These are phyloP conservation scores for Neelides folsomi DNA, from an alignment of 2,888 invertebrate genomes.

Conservation along the genomic window DNA sequence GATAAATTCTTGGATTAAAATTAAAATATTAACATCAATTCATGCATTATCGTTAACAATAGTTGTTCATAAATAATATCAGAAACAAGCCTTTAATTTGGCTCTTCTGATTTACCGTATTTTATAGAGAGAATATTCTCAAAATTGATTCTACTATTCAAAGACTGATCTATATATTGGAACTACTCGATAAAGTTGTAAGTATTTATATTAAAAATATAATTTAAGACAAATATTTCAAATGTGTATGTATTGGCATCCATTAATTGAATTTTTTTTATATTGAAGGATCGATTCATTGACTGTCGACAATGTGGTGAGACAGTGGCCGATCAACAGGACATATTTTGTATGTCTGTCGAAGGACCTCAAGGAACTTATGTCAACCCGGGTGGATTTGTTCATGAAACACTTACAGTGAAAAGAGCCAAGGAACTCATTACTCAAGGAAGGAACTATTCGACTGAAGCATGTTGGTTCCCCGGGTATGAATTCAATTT, in stretches of 20 bases:
- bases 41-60: too few relatives aligned
- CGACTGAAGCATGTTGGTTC: conserved; percentile 69
- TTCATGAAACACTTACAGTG: conserved; percentile 67
- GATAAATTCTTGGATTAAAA: too few relatives aligned
- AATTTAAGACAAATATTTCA: background rate
- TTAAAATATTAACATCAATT: too few relatives aligned
- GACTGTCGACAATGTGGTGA: conserved; percentile 46
- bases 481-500: conserved; percentile 38
- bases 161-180: conserved; percentile 48
- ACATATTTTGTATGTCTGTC: conserved; percentile 66
- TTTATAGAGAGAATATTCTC: conserved; percentile 42
- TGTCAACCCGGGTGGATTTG: conserved; percentile 64
- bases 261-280: background rate
- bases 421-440: conserved; percentile 43
- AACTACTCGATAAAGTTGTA: conserved; percentile 41
- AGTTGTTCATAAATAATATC: too few relatives aligned
- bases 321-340: conserved; percentile 48
- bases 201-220: conserved; percentile 1
- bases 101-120: too few relatives aligned
- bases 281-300: conserved; percentile 42
- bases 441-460: conserved; percentile 39
- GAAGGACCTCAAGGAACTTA: conserved; percentile 68
- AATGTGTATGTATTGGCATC: background rate
- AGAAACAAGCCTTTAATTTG: too few relatives aligned
- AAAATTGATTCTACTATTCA: conserved; percentile 54